Evolutionary conservation across 1,140 invertebrate genomes (phyloP).

Genomic region (Neodiprion lecontei): DNA sequence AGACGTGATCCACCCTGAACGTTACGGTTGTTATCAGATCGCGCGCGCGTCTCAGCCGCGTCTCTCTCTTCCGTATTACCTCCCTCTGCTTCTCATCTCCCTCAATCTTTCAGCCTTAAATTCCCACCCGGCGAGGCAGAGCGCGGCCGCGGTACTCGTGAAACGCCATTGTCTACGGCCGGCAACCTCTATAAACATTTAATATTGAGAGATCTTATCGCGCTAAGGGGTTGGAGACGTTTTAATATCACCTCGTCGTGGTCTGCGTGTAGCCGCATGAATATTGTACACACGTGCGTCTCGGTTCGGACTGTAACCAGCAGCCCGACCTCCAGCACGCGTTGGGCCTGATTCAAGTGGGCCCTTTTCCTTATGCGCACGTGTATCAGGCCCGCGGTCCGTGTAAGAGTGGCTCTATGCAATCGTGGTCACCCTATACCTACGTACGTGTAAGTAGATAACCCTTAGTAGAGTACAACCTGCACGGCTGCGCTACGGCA

Average conservation of each 20-base stretch:
- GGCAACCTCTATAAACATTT: slow-evolving; percentile 15
- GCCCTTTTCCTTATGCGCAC: background rate
- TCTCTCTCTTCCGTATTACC: background rate
- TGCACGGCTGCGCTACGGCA: background rate
- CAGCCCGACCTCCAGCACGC: background rate
- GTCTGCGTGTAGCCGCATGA: slow-evolving; percentile 10
- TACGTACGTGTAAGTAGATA: too few species aligned
- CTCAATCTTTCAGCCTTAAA: background rate
- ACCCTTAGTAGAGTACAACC: too few species aligned
- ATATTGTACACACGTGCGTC: slow-evolving; percentile 9
- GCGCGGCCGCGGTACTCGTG: slow-evolving; percentile 6
- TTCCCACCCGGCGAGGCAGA: background rate
- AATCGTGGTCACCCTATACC: too few species aligned
- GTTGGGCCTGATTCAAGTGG: background rate
- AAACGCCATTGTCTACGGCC: slow-evolving; percentile 15
- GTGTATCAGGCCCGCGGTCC: background rate
- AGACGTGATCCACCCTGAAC: slow-evolving; percentile 6
- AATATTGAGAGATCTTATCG: slow-evolving; percentile 17
- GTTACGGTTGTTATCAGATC: slow-evolving; percentile 7
- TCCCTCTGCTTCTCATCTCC: too few species aligned
- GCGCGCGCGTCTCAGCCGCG: background rate
- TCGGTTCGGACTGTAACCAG: background rate
- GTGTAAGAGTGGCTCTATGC: too few species aligned
- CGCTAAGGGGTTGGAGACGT: slow-evolving; percentile 35
- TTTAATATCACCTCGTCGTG: slow-evolving; percentile 13